Percentiles rank a stretch among this genome's conserved stretches.
phyloP scores from a whole-genome alignment of 2,888 invertebrate species.

The Leptinotarsa juncta region DNA sequence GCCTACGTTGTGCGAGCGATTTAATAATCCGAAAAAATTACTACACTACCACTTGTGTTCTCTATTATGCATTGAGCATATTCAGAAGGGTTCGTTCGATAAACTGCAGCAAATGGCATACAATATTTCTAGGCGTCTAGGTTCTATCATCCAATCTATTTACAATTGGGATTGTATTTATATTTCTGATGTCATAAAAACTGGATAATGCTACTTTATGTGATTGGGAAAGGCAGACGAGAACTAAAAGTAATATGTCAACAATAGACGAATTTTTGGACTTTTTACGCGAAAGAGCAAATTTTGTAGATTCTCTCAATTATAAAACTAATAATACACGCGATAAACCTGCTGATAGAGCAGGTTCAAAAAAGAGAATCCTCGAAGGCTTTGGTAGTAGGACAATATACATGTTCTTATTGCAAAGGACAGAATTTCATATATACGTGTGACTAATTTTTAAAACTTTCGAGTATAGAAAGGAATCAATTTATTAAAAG shows the following conservation, averaged over 20 bases:
- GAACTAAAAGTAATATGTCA: background rate
- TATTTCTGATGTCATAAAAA: constrained; percentile 26
- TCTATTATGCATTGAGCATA: constrained; percentile 5
- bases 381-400: background rate
- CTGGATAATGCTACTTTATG: constrained; percentile 20
- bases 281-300: constrained; percentile 22
- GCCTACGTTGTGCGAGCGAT: constrained; percentile 27
- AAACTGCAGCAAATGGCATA: constrained; percentile 29
- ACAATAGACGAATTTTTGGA: constrained; percentile 20
- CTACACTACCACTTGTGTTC: constrained; percentile 21
- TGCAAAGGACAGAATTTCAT: constrained; percentile 23
- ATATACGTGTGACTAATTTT: constrained; percentile 20
- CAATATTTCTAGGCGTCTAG: constrained; percentile 30
- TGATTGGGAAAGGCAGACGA: constrained; percentile 26
- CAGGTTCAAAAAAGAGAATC: constrained; percentile 6
- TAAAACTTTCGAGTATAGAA: constrained; percentile 1
- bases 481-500: constrained; percentile 23
- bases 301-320: constrained; percentile 25
- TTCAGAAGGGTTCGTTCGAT: constrained; percentile 29
- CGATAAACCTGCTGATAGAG: constrained; percentile 4
- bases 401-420: constrained; percentile 22
- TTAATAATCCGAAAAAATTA: constrained; percentile 27
- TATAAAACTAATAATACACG: constrained; percentile 24
- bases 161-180: constrained; percentile 33
- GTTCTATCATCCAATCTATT: constrained; percentile 21